Conservation (phyloP, 2,888 invertebrate genomes). For the Trissolcus japonicus region DNA sequence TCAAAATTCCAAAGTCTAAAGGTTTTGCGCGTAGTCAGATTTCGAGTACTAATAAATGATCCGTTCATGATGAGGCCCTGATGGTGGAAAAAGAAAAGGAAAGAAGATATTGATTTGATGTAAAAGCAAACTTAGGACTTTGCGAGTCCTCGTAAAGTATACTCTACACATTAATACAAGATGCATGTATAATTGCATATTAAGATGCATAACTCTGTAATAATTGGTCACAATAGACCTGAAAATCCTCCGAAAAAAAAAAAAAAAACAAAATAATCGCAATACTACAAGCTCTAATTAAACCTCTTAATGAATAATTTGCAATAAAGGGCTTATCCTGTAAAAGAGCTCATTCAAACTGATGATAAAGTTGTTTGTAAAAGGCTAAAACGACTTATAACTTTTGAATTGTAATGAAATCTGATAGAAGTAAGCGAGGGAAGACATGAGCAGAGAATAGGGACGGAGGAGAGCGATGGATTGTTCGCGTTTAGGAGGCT, state of each 20-base stretch:
- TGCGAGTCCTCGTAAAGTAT: constrained; percentile 26
- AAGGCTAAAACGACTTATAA: constrained; percentile 54
- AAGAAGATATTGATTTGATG: constrained; percentile 25
- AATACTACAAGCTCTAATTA: constrained; percentile 50
- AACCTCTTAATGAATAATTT: constrained; percentile 52
- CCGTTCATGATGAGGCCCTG: neutral
- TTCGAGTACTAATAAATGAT: constrained; percentile 7
- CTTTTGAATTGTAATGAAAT: constrained; percentile 54
- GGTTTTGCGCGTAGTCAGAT: constrained; percentile 24
- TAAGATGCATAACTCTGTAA: constrained; percentile 39
- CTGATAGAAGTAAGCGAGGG: constrained; percentile 42
- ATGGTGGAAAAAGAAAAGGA: neutral
- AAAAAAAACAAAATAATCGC: constrained; percentile 36
- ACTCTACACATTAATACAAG: constrained; percentile 32
- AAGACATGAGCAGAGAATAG: constrained; percentile 13
- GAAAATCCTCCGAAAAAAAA: constrained; percentile 27
- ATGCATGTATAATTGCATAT: constrained; percentile 27
- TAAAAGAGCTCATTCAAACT: constrained; percentile 52
- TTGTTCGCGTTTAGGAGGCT: constrained; percentile 34
- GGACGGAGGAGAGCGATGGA: neutral
- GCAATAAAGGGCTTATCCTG: constrained; percentile 44
- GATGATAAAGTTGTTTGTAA: constrained; percentile 49
- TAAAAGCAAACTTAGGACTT: constrained; percentile 26
- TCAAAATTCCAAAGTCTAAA: constrained; percentile 33
- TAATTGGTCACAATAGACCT: constrained; percentile 35